Base-by-base conservation (phyloP, 2,888 invertebrate species). In the Arrhopalites spinosus region DNA sequence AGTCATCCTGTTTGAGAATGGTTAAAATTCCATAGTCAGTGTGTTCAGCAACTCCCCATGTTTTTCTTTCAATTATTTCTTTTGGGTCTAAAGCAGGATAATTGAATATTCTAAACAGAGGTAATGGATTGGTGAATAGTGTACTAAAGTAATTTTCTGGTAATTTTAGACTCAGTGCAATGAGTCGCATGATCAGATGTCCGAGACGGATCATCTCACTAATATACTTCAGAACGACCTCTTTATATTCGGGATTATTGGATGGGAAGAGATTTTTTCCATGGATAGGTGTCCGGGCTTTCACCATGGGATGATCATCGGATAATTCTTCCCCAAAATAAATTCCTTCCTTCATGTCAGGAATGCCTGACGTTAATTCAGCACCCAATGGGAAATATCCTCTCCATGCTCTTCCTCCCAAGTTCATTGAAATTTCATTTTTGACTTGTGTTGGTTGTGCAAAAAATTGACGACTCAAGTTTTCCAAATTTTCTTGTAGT, bases 1-100 rank as follows among this genome's bases (percentile, higher is more conserved):
- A 53, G 27, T 74, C 13, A 23, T 79, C 79, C 25, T 77, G 77
- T 71, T 79, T 79, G 20, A 79, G 25, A 67, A 79, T 77, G 17
- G 79, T 79, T 25, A 79, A 70, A 59, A 79, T 63, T 5, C 79
- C 79, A 59, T 79, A 79, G 50, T 78, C 78, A 0, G 78, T 78
- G 50, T 79, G 79, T 53, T 79, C 79, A 15, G 76, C 78, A 8
- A 79, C 78, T n/a, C 78, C 79, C 78, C 78, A 79, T 13, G n/a
- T n/a, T n/a, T n/a, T n/a, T n/a, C n/a, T n/a, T n/a, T n/a, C n/a
- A n/a, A n/a, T n/a, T n/a, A n/a, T n/a, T n/a, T n/a, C n/a, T n/a
- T n/a, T n/a, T n/a, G n/a, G n/a, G n/a, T n/a, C n/a, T n/a, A n/a
- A n/a, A n/a, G n/a, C n/a, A n/a, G n/a, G n/a, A 36, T 80, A 25